These are phyloP conservation scores for Drosophila punjabiensis DNA, from an alignment of 1,140 invertebrate genomes.

Conservation along the genomic window DNA sequence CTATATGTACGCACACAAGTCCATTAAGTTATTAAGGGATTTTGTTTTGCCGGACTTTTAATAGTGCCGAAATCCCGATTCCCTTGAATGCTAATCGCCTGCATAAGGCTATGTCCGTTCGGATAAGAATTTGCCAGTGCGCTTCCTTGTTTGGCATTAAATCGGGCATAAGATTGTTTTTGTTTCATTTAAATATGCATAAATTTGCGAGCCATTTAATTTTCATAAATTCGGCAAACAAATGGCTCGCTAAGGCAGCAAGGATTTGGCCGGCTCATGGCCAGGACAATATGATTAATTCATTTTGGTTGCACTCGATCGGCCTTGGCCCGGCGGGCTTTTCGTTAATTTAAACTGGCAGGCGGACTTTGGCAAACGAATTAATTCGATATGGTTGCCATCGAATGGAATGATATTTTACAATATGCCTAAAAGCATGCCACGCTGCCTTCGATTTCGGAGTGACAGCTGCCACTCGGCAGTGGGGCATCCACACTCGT, in stretches of 20 bases:
- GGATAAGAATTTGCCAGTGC: constrained; percentile 40
- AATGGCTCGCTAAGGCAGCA: constrained; percentile 7
- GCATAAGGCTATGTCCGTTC: constrained; percentile 36
- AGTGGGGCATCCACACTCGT: constrained; percentile 3
- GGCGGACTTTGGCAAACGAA: constrained; percentile 3
- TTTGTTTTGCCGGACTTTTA: constrained; percentile 64
- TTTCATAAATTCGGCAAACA: constrained; percentile 48
- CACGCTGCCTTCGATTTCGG: background rate
- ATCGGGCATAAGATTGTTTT: constrained; percentile 57
- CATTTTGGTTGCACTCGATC: constrained; percentile 23
- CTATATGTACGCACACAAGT: constrained; percentile 63
- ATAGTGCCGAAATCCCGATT: constrained; percentile 52
- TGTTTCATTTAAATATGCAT: constrained; percentile 76
- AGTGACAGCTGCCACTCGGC: constrained; percentile 5
- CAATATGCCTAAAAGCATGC: constrained; percentile 36
- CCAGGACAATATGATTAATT: constrained; percentile 24
- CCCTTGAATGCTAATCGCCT: constrained; percentile 49
- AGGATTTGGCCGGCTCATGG: background rate
- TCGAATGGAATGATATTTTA: constrained; percentile 5
- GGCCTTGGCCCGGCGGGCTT: background rate
- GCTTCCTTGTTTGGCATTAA: constrained; percentile 58
- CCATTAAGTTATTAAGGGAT: constrained; percentile 84
- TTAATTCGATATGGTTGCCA: constrained; percentile 5
- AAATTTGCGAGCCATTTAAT: constrained; percentile 65
- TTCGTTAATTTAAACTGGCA: constrained; percentile 22